A percentile compares a stretch with the other conserved stretches of the same genome.
Conservation (phyloP, 2,113 vertebrate species). For the pig (Sus scrofa) region T2T-Sscrofa CM000830.6:100452001-100452500, state of each 20-base stretch:
- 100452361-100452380: slow-evolving; percentile 18
- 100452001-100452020: not conserved
- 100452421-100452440: slow-evolving; percentile 36
- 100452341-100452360: not conserved
- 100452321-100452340: not conserved
- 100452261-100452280: not conserved
- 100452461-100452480: not conserved
- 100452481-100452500: not conserved
- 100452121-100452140: slow-evolving; percentile 11
- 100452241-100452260: not conserved
- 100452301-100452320: not conserved
- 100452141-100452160: not conserved
- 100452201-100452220: not conserved
- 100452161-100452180: not conserved
- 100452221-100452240: slow-evolving; percentile 7
- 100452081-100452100: not conserved
- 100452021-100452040: no score
- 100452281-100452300: not conserved
- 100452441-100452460: not conserved
- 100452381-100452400: not conserved
- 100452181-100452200: not conserved
- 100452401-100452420: not conserved
- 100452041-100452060: not conserved
- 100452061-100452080: not conserved
- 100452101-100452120: not conserved